Base-by-base conservation (phyloP, 1,140 invertebrate genomes). In the Drosophila neocordata region DNA sequence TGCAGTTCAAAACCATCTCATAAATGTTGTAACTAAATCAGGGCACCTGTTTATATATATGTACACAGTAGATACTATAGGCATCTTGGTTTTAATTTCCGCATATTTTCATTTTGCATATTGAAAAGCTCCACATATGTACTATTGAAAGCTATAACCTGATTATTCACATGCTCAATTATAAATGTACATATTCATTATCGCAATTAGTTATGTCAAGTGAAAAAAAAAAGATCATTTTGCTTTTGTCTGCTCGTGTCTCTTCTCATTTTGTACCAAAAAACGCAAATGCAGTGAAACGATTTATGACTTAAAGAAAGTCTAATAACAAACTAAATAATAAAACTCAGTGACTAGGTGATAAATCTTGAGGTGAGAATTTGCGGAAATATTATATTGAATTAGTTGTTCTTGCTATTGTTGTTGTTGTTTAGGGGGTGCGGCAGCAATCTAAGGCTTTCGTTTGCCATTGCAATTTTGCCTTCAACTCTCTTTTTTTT, bases 311-410 rank as follows among this genome's bases (percentile, higher is more conserved):
- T n/a, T 20, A 48, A 48, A 12, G 41, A 48, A 48, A 48, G 41
- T 48, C 41, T 20, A 20, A 48, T 18, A 48, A 48, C 41, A 18
- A 48, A 48, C 15, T 48, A 48, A 48, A 15, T 35, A 12, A 12
- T 1, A 13, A 13, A 9, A 4, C 8, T 24, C 22, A 24, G 22
- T 48, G 41, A 48, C 41, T 48, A 48, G n/a, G 55, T 63, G 65
- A 77, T 77, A 80, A 70, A 77, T 84, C 77, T 85, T 73, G 61
- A 84, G 61, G 72, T 68, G 58, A 62, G 61, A 73, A 69, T 63
- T 79, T 48, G 69, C 80, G 81, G 80, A 84, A 84, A 81, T 85
- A 67, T 60, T 31, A 35, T 31, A 58, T 77, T 20, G 41, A 18
- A 15, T 15, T 44, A 15, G 7, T 15, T 13, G 7, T 35, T 35